These are phyloP conservation scores for Sphaerodactylus townsendi DNA, from an alignment of 2,113 vertebrate genomes.

Conservation along the genomic window DNA sequence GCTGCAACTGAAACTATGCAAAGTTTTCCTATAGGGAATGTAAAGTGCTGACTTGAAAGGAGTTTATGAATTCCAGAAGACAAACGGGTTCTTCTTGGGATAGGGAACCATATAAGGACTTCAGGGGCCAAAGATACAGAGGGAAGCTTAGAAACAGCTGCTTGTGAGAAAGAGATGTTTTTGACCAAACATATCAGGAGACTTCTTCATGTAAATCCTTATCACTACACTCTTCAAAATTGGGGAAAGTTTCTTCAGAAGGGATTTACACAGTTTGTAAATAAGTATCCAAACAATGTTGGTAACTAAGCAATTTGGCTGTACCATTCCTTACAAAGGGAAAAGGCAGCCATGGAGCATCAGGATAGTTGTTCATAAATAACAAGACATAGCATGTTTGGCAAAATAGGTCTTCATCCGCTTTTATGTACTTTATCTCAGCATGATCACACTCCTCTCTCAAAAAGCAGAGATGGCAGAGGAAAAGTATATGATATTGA, in stretches of 20 bases:
- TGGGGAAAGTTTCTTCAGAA: neutral
- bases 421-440: conserved; percentile 16
- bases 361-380: conserved; percentile 45
- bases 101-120: conserved; percentile 44
- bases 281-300: conserved; percentile 56
- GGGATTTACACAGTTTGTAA: conserved; percentile 51
- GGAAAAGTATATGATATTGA: conserved; percentile 30
- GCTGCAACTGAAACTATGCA: neutral
- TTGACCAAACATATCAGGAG: conserved; percentile 26
- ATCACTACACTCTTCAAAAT: conserved; percentile 15
- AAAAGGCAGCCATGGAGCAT: conserved; percentile 40
- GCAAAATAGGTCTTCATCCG: conserved; percentile 53
- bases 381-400: conserved; percentile 45
- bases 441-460: conserved; percentile 15
- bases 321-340: conserved; percentile 39
- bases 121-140: neutral
- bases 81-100: neutral
- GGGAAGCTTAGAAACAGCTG: neutral
- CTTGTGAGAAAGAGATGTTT: neutral
- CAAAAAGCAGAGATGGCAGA: conserved; percentile 36
- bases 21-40: neutral
- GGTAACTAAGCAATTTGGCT: conserved; percentile 63
- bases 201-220: neutral
- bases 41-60: neutral
- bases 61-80: neutral